Evolutionary conservation across 2,888 invertebrate genomes (phyloP), one percentile per base, ranked within the genome.

Genomic region (Xestia xanthographa): DNA sequence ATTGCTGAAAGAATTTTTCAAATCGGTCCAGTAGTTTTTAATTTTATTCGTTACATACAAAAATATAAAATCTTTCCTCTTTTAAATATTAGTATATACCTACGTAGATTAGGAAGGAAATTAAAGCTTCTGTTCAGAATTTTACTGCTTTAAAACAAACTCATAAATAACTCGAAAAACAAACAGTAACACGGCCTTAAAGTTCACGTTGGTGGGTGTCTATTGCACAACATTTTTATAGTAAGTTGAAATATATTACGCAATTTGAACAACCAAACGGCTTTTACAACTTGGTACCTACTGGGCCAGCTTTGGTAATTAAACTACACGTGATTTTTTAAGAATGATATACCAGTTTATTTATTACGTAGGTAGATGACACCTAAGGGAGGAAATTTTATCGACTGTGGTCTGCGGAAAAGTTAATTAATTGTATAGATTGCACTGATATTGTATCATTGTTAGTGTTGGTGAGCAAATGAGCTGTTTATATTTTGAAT

Each of bases 181-280:
- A 50, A 66, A 56, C 53, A n/a, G 41, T 50, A 17, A 43, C 11
- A 50, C 22, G 29, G 22, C 43, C 69, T 20, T 67, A 17, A 12
- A 41, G 14, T 26, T n/a, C 34, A 22, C 26, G 6, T 38, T 53
- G n/a, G 12, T 14, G 11, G 4, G 4, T 5, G 14, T 4, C 41
- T 72, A 75, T 83, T 84, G 85, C 82, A 84, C 58, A 83, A 83
- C 45, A 72, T 80, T 75, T 60, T 70, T 0, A 62, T 41, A 48
- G 65, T 22, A 34, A 12, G 50, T 70, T 75, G 71, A 67, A 84
- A 76, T 69, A 71, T 56, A 48, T 82, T 82, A 65, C 70, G 76
- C 48, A 82, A 82, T 70, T 9, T 26, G 2, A 26, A 17, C 26
- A 58, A 48, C 58, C 66, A n/a, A 6, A 66, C 20, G 53, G 41